A percentile compares a stretch with the other conserved stretches of the same genome.
These are phyloP conservation scores for Drosophila affinis DNA, from an alignment of 2,888 invertebrate genomes.

Conservation along the genomic window DNA sequence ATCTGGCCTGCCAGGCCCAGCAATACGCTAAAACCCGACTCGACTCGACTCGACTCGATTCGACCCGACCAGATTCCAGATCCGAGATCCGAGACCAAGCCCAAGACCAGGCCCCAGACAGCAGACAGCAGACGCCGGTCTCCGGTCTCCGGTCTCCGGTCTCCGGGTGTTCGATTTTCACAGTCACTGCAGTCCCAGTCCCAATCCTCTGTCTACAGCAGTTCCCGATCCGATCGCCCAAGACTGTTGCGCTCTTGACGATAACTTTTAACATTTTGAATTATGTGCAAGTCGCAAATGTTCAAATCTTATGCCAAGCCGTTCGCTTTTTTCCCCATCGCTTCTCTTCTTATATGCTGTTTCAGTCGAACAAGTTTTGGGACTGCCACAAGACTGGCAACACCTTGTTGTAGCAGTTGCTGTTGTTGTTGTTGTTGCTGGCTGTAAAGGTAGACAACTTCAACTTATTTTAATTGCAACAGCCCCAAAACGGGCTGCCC, in stretches of 20 bases:
- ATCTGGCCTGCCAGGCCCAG: slow-evolving; percentile 15
- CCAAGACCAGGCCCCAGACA: slow-evolving; percentile 34
- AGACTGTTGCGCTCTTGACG: slow-evolving; percentile 65
- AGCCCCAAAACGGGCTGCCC: slow-evolving; percentile 50
- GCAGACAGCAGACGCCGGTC: not conserved
- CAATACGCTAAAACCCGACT: not conserved
- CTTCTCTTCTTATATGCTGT: slow-evolving; percentile 44
- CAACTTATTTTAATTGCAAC: slow-evolving; percentile 79
- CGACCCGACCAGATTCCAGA: not conserved
- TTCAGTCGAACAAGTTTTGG: slow-evolving; percentile 50
- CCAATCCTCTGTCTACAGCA: not conserved
- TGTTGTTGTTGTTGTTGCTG: not conserved
- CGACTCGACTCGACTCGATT: no score
- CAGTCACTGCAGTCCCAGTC: slow-evolving; percentile 22
- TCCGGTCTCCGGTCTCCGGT: not conserved
- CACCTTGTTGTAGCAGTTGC: slow-evolving; percentile 41
- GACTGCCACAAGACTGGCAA: slow-evolving; percentile 59
- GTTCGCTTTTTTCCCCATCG: slow-evolving; percentile 52
- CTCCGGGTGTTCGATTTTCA: slow-evolving; percentile 52
- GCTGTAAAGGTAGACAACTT: slow-evolving; percentile 79
- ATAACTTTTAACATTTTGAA: slow-evolving; percentile 78
- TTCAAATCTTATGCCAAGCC: not conserved
- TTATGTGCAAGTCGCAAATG: slow-evolving; percentile 66
- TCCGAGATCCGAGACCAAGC: slow-evolving; percentile 5
- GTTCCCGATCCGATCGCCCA: not conserved